These are phyloP conservation scores for Melipona beecheii DNA, from an alignment of 2,888 invertebrate genomes.

Conservation along the genomic window DNA sequence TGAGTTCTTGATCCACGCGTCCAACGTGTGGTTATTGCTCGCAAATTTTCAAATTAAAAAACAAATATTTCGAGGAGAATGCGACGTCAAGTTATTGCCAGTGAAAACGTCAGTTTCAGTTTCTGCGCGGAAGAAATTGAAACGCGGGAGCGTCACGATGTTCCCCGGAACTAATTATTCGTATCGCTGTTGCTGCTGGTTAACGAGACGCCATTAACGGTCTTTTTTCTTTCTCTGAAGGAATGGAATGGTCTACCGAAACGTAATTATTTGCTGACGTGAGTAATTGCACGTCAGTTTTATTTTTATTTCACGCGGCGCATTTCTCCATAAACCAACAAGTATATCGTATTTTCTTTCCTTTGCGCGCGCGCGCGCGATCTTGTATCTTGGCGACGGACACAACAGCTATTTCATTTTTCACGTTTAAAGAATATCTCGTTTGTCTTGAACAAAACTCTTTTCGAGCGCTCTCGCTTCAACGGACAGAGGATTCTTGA, in stretches of 20 bases:
- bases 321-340: not conserved
- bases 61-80: slow-evolving; percentile 2
- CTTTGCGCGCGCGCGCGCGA: too few relatives aligned
- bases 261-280: not conserved
- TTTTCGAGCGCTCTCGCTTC: too few relatives aligned
- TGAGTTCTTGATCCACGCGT: not conserved
- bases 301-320: not conserved
- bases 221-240: slow-evolving; percentile 12
- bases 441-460: too few relatives aligned
- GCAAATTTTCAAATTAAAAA: slow-evolving; percentile 37
- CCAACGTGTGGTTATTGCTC: not conserved
- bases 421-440: too few relatives aligned
- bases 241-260: not conserved
- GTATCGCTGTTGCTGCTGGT: slow-evolving; percentile 24
- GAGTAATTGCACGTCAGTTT: not conserved
- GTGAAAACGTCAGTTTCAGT: slow-evolving; percentile 45
- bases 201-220: slow-evolving; percentile 50
- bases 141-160: slow-evolving; percentile 18
- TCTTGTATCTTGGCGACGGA: too few relatives aligned
- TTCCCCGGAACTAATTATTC: slow-evolving; percentile 45
- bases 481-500: too few relatives aligned
- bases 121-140: slow-evolving; percentile 30
- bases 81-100: slow-evolving; percentile 50
- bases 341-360: too few relatives aligned
- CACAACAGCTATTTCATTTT: too few relatives aligned